Evolutionary conservation across 2,888 invertebrate species (phyloP).

Genomic region (Periphyllus acericola): DNA sequence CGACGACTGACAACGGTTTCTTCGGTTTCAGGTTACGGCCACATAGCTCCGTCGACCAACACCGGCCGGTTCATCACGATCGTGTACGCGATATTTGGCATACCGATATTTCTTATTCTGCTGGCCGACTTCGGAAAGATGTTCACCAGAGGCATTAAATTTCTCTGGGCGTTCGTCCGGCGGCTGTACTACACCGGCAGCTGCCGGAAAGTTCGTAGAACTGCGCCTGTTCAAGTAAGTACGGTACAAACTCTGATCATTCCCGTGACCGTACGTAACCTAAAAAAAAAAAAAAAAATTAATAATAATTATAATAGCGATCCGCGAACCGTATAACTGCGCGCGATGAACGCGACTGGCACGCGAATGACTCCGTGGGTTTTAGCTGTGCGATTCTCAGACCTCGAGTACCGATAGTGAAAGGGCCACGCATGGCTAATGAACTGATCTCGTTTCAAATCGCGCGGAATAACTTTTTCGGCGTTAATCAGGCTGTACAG

Average conservation of each 20-base stretch:
- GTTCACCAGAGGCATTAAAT: slow-evolving; percentile 90
- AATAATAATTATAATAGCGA: not conserved
- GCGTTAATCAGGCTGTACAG: no score
- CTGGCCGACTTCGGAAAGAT: slow-evolving; percentile 95
- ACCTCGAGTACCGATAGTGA: not conserved
- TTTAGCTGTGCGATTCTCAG: not conserved
- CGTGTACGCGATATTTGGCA: slow-evolving; percentile 92
- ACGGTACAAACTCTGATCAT: not conserved
- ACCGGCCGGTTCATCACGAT: slow-evolving; percentile 89
- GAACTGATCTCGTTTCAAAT: not conserved
- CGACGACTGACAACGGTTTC: not conserved
- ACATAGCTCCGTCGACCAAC: slow-evolving; percentile 90
- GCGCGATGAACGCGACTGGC: not conserved
- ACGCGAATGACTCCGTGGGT: not conserved
- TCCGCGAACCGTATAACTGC: not conserved
- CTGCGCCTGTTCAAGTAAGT: slow-evolving; percentile 78
- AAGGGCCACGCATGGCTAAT: not conserved
- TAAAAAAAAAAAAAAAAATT: not conserved
- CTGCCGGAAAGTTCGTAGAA: slow-evolving; percentile 80
- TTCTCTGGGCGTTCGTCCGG: slow-evolving; percentile 86
- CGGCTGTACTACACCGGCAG: slow-evolving; percentile 87
- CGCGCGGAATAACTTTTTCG: no score
- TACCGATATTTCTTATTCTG: slow-evolving; percentile 93
- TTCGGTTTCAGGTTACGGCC: slow-evolving; percentile 86
- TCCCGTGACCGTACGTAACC: not conserved